phyloP scores from a whole-genome alignment of 2,113 vertebrate genomes.

The Heloderma charlesbogerti region DNA sequence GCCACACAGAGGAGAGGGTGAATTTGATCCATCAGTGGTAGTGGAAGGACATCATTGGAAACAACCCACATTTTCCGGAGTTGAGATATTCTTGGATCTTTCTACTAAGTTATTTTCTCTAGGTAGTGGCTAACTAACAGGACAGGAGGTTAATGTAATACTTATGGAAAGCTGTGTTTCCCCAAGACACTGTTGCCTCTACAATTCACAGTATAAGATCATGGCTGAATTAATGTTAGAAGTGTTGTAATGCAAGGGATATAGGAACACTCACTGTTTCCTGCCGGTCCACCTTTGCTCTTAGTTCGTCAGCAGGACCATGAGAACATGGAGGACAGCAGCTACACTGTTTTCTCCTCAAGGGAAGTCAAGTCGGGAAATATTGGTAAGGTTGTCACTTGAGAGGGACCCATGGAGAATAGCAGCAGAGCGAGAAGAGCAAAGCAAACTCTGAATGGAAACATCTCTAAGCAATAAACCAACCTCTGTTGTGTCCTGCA shows the following conservation, averaged over 20 bases:
- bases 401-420: constrained; percentile 7
- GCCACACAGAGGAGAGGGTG: no score
- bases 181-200: neutral
- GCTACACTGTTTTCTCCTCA: neutral
- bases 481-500: constrained; percentile 9
- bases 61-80: neutral
- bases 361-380: neutral
- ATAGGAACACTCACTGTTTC: neutral
- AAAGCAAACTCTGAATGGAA: constrained; percentile 32
- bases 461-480: constrained; percentile 17
- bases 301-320: neutral
- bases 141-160: neutral
- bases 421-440: neutral
- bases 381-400: neutral
- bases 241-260: neutral
- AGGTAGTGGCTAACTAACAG: neutral
- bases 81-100: neutral
- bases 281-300: neutral
- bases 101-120: neutral
- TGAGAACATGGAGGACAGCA: no score
- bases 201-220: neutral
- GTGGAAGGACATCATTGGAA: no score
- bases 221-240: neutral
- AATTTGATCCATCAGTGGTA: no score
- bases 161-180: neutral